Conservation (phyloP, 2,797 vertebrate genomes). For the Poecilia gillii region DNA sequence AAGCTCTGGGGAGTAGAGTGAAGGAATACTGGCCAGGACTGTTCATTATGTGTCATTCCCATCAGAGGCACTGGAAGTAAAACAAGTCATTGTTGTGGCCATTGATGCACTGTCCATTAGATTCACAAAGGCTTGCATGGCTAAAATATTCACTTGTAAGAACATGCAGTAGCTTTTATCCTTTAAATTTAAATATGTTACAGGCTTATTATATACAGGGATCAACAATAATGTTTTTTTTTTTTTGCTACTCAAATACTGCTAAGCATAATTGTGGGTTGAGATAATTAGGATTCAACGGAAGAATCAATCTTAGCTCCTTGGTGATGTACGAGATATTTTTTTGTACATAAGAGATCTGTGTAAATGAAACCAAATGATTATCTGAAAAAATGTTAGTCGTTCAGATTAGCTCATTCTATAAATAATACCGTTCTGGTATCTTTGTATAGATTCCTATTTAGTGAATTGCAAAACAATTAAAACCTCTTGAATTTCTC, state of each 20-base stretch:
- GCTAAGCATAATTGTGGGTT: slow-evolving; percentile 47
- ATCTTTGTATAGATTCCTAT: not conserved
- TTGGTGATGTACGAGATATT: not conserved
- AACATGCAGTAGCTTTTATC: not conserved
- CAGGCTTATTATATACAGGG: not conserved
- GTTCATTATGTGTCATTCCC: slow-evolving; percentile 50
- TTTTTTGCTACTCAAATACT: not conserved
- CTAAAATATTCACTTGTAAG: not conserved
- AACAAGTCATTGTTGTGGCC: slow-evolving; percentile 22
- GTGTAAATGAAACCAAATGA: not conserved
- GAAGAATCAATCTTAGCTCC: slow-evolving; percentile 14
- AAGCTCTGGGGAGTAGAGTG: slow-evolving; percentile 32
- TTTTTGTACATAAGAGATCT: not conserved
- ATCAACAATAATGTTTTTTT: not conserved
- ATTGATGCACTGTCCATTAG: slow-evolving; percentile 34
- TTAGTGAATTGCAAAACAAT: not conserved
- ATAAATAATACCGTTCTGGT: not conserved
- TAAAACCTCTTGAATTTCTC: not conserved
- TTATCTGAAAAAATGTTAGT: not conserved
- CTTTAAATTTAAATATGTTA: not conserved
- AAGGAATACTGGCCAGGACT: slow-evolving; percentile 31
- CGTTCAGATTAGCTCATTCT: not conserved
- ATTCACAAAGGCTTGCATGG: slow-evolving; percentile 2
- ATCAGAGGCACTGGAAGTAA: slow-evolving; percentile 38
- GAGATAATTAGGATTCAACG: slow-evolving; percentile 28